Evolutionary conservation across 2,113 vertebrate genomes (phyloP).

Genomic region (Pagrus major): DNA sequence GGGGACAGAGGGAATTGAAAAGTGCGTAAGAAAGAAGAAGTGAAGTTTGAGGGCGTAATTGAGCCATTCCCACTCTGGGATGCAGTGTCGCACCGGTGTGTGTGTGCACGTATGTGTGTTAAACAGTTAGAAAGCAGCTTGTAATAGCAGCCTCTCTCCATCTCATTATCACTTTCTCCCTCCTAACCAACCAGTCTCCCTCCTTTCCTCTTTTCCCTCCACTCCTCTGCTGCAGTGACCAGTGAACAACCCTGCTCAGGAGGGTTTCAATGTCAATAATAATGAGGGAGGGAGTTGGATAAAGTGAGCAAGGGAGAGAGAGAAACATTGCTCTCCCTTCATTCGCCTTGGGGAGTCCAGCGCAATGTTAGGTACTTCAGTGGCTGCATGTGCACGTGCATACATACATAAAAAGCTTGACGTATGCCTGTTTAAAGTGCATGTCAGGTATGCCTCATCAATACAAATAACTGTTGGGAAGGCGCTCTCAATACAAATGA

Average conservation of each 20-base stretch:
- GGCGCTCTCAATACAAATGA: slow-evolving; percentile 39
- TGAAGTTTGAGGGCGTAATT: slow-evolving; percentile 29
- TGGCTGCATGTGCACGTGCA: not conserved
- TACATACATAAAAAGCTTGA: slow-evolving; percentile 14
- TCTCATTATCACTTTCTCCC: slow-evolving; percentile 17
- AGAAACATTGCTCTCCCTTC: slow-evolving; percentile 45
- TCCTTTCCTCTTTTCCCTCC: slow-evolving; percentile 23
- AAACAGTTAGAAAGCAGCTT: slow-evolving; percentile 27
- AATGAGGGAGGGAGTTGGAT: slow-evolving; percentile 39
- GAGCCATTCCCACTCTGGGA: slow-evolving; percentile 8
- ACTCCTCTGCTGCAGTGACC: slow-evolving; percentile 52
- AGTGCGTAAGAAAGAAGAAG: slow-evolving; percentile 16
- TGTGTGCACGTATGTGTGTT: slow-evolving; percentile 25
- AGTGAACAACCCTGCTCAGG: slow-evolving; percentile 56
- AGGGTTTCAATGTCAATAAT: slow-evolving; percentile 60
- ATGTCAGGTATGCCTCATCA: slow-evolving; percentile 47
- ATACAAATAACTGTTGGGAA: slow-evolving; percentile 53
- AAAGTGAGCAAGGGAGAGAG: slow-evolving; percentile 22
- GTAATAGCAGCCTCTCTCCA: slow-evolving; percentile 25
- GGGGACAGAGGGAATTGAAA: slow-evolving; percentile 34
- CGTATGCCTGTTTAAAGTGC: slow-evolving; percentile 43
- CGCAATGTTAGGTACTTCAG: slow-evolving; percentile 15
- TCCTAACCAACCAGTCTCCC: slow-evolving; percentile 6
- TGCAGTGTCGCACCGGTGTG: no score
- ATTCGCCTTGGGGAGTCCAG: slow-evolving; percentile 28